Conservation (phyloP, 2,113 vertebrate genomes). For the Crotalus horridus region DNA sequence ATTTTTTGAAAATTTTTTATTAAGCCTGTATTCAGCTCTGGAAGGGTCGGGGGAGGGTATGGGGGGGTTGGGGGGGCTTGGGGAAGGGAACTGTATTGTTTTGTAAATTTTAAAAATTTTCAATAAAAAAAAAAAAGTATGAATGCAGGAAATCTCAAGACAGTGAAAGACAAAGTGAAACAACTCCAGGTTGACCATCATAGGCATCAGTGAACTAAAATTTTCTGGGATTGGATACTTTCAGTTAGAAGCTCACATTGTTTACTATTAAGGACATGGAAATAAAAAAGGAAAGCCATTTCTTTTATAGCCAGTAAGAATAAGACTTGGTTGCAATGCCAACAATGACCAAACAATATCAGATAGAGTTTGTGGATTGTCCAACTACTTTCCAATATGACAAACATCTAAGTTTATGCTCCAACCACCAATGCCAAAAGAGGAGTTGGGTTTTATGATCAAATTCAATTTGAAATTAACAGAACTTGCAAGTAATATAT, state of each 20-base stretch:
- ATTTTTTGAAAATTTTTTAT: no score
- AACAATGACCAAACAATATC: neutral
- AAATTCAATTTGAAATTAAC: neutral
- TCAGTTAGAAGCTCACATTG: neutral
- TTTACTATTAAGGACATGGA: neutral
- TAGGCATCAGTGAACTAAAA: neutral
- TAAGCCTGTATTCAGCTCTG: no score
- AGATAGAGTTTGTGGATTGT: neutral
- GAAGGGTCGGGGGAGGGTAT: no score
- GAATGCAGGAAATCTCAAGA: neutral
- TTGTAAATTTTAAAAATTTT: no score
- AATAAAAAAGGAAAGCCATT: neutral
- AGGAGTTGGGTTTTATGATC: neutral
- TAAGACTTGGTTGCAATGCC: neutral
- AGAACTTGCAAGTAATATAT: neutral
- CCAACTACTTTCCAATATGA: neutral
- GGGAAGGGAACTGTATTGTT: no score
- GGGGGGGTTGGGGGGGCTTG: no score
- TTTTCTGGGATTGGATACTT: neutral
- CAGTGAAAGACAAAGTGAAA: neutral
- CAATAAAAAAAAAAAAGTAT: no score
- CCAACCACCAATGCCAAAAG: neutral
- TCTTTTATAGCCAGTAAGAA: neutral
- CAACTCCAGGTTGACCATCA: neutral
- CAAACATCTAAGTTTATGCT: neutral